Percentiles rank a stretch among this genome's conserved stretches.
Evolutionary conservation across 2,888 invertebrate genomes (phyloP).

Genomic region (Ochropleura plecta): DNA sequence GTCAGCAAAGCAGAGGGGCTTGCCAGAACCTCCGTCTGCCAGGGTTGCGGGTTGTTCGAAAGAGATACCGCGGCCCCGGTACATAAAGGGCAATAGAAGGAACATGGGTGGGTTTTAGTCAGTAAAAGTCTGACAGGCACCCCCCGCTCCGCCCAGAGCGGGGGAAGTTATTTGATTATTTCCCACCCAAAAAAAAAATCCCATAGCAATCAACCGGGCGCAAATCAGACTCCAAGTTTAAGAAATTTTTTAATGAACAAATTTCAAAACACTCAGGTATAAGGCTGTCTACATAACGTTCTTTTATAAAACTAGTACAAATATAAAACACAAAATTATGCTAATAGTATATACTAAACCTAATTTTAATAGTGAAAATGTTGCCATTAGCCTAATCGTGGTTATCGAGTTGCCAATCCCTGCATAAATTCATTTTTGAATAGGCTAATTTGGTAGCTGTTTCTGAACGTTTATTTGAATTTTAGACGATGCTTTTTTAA

Average conservation of each 20-base stretch:
- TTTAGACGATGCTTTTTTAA: neutral
- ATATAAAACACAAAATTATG: neutral
- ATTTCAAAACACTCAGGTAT: neutral
- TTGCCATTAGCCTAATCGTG: conserved; percentile 36
- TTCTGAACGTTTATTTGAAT: neutral
- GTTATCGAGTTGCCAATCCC: conserved; percentile 28
- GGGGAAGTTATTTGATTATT: too few relatives aligned
- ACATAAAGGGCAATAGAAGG: too few relatives aligned
- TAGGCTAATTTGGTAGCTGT: neutral
- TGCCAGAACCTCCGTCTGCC: too few relatives aligned
- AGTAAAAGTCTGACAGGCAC: too few relatives aligned
- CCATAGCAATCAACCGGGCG: neutral
- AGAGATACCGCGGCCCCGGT: too few relatives aligned
- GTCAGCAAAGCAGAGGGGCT: too few relatives aligned
- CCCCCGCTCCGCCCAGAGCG: too few relatives aligned
- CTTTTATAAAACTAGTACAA: neutral
- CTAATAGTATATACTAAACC: conserved; percentile 8
- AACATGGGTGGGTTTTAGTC: too few relatives aligned
- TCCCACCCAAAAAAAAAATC: neutral
- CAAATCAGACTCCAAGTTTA: neutral
- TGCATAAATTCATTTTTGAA: conserved; percentile 15
- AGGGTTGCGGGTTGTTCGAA: too few relatives aligned
- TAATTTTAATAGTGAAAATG: conserved; percentile 37
- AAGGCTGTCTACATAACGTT: neutral
- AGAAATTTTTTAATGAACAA: neutral